Evolutionary conservation across 2,888 invertebrate species (phyloP).

Genomic region (Ophioninae sp.): DNA sequence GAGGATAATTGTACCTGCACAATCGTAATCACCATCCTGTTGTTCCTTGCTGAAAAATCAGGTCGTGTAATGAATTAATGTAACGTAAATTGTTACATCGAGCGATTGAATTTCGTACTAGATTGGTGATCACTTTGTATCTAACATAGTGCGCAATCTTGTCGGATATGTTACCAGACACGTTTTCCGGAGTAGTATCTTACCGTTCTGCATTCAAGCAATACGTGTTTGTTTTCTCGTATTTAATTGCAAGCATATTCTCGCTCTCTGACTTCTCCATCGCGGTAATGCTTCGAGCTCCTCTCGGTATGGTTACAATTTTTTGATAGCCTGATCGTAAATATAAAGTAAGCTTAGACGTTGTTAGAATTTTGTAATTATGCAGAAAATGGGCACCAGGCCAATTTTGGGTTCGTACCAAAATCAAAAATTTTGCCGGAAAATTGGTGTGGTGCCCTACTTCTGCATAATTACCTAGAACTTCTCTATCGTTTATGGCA

Average conservation of each 20-base stretch:
- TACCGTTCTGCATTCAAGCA: constrained; percentile 91
- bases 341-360: not conserved
- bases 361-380: too few relatives aligned
- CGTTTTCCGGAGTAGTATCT: constrained; percentile 64
- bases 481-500: not conserved
- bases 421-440: not conserved
- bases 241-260: constrained; percentile 88
- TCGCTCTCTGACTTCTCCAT: constrained; percentile 85
- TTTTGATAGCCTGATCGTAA: constrained; percentile 84
- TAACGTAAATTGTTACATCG: not conserved
- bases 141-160: not conserved
- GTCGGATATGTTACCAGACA: not conserved
- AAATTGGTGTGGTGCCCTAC: too few relatives aligned
- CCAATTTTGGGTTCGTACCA: too few relatives aligned
- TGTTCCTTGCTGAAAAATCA: constrained; percentile 74
- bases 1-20: constrained; percentile 90
- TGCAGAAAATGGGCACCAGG: too few relatives aligned
- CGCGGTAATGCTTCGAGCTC: constrained; percentile 90
- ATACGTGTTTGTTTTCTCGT: constrained; percentile 86
- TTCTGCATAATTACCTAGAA: too few relatives aligned
- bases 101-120: not conserved
- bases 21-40: constrained; percentile 90
- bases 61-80: not conserved
- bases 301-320: constrained; percentile 86
- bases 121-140: not conserved